Base-by-base conservation (phyloP, 92 coral and sea anemone genomes). In the Pocillopora meandrina region DNA sequence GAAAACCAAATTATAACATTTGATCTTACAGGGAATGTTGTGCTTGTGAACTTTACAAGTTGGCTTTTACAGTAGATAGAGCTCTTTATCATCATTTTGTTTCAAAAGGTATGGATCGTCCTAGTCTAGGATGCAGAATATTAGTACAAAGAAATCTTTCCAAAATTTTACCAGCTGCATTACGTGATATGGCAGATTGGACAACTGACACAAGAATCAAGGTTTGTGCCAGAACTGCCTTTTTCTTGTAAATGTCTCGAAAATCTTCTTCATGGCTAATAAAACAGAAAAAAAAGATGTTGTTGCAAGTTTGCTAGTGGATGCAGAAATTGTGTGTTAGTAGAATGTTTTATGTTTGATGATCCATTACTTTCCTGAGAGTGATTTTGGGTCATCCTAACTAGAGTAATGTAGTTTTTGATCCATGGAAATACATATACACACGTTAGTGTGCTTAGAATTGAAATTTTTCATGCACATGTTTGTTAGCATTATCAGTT, bases 111-210 rank as follows among this genome's bases (percentile, higher is more conserved):
- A 71, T 87, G 61, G 85, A 90, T 0, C 89, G 98, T 67, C 98
- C 99, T 23, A 89, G 85, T 83, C 79, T 96, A 9, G 99, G 99
- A 36, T 96, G 98, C 83, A 80, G 99, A 72, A 88, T 93, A 12
- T 87, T 96, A 47, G 89, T 96, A 60, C 98, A 96, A 79, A 90
- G 99, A 49, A 94, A 96, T 86, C 80, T 96, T 69, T 94, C 99
- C 36, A 96, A 94, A 85, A 94, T 96, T 71, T 68, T 96, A 84
- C 99, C 99, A 1, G 99, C 99, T 47, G 98, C 98, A 14, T 79
- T 96, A 58, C 84, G 99, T 84, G 99, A 96, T 69, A 94, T 96
- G 98, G 78, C 92, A 12, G 99, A 96, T 67, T 96, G 99, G 99
- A 94, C 99, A 9, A 91, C 89, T 11, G 94, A 90, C 17, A 96